Base-by-base conservation (phyloP, 2,113 vertebrate species). In the Brienomyrus longianalis region DNA sequence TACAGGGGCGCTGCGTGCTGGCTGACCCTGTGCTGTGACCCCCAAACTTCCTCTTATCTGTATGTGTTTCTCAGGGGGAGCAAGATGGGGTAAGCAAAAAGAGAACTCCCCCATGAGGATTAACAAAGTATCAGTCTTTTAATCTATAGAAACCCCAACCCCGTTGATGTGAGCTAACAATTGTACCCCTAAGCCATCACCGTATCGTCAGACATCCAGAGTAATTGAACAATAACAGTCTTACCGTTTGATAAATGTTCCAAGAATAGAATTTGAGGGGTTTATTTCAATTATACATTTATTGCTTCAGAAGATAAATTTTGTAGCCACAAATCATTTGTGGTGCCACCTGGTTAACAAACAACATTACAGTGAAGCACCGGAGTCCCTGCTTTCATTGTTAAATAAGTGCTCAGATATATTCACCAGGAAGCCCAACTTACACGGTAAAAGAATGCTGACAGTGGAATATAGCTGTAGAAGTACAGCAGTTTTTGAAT, bases 371-470 rank as follows among this genome's bases (percentile, higher is more conserved):
- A 45, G 15, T 45, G 62, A 88, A 47, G 50, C 43, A 83, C 13
- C 31, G 19, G 27, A 80, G 17, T 23, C 91, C 91, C 83, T 88
- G 91, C 91, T 91, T 91, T 90, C 90, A 89, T 92, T 62, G 1
- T 92, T 92, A 94, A 95, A 94, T 95, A n/a, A n/a, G 8, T 93
- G 93, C 19, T n/a, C 86, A 83, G 47, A 87, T 94, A 94, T 94
- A 93, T 94, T 94, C 92, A 92, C 91, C 91, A 56, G 90, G 91
- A 85, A 91, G 91, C 91, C 91, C 92, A 90, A 91, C 10, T 59
- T 86, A 91, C 89, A 83, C 90, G 92, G 90, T 83, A 19, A 91
- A 86, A 87, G 88, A 91, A 47, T 93, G 94, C 94, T 95, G 94
- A 95, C 93, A 89, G 39, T 90, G 93, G 93, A 93, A 92, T 88